A percentile compares a stretch with the other conserved stretches of the same genome.
These are phyloP conservation scores for Gnatocerus cornutus DNA, from an alignment of 2,888 invertebrate species.

Conservation along the genomic window DNA sequence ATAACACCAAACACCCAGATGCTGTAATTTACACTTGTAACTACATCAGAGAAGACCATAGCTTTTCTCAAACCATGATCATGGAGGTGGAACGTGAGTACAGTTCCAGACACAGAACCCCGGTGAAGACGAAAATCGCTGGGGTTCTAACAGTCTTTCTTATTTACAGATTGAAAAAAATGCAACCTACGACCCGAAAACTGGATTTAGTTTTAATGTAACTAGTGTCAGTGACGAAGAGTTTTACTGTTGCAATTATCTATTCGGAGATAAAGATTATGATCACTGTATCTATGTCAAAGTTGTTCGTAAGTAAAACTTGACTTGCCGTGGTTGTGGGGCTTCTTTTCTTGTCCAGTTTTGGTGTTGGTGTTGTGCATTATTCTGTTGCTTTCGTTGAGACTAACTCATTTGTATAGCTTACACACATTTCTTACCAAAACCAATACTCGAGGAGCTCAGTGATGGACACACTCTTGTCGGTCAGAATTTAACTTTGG, in stretches of 20 bases:
- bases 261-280: constrained; percentile 40
- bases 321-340: constrained; percentile 31
- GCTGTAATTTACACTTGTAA: constrained; percentile 30
- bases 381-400: constrained; percentile 16
- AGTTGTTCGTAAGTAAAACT: constrained; percentile 57
- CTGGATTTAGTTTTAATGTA: constrained; percentile 69
- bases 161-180: constrained; percentile 63
- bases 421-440: constrained; percentile 44
- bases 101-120: background rate
- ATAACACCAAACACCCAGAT: constrained; percentile 49
- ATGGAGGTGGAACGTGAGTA: constrained; percentile 52
- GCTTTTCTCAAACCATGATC: constrained; percentile 7
- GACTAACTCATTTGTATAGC: constrained; percentile 36
- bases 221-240: constrained; percentile 62
- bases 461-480: constrained; percentile 65
- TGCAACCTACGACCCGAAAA: constrained; percentile 69
- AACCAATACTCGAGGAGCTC: constrained; percentile 57
- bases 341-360: constrained; percentile 48
- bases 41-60: constrained; percentile 13
- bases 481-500: constrained; percentile 63
- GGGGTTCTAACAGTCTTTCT: constrained; percentile 18
- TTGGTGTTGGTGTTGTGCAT: constrained; percentile 50
- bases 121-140: constrained; percentile 15
- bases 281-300: constrained; percentile 41
- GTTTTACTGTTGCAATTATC: constrained; percentile 63